These are phyloP conservation scores for Heliangelus exortis DNA, from an alignment of 2,797 vertebrate species.

Conservation along the genomic window DNA sequence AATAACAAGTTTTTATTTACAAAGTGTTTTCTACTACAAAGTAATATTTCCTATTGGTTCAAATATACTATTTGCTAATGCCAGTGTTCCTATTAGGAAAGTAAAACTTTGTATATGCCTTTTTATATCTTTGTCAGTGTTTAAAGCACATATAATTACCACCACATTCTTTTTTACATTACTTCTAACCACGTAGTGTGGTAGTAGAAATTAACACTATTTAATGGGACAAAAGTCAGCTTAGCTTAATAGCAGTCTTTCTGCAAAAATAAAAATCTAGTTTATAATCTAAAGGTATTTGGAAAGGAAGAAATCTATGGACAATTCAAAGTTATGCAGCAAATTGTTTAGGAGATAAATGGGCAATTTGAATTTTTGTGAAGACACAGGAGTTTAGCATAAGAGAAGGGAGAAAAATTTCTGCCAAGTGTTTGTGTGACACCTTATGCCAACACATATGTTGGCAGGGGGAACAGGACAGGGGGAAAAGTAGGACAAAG, in stretches of 20 bases:
- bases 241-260: neutral
- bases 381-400: neutral
- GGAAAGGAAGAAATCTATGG: neutral
- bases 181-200: neutral
- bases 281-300: conserved; percentile 28
- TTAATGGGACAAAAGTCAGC: neutral
- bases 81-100: conserved; percentile 61
- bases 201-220: conserved; percentile 43
- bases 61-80: conserved; percentile 59
- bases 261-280: conserved; percentile 40
- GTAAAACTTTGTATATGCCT: conserved; percentile 32
- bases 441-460: neutral
- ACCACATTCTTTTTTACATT: neutral
- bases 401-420: neutral
- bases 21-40: conserved; percentile 77
- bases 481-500: neutral
- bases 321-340: neutral
- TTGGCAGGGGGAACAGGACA: neutral
- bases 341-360: neutral
- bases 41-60: conserved; percentile 66
- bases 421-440: neutral
- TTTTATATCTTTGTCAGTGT: conserved; percentile 28
- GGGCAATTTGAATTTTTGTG: neutral
- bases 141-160: conserved; percentile 29
- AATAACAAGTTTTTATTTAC: conserved; percentile 79